These are phyloP conservation scores for Echinops telfairi DNA, from an alignment of 2,113 vertebrate species.

Conservation along the genomic window DNA sequence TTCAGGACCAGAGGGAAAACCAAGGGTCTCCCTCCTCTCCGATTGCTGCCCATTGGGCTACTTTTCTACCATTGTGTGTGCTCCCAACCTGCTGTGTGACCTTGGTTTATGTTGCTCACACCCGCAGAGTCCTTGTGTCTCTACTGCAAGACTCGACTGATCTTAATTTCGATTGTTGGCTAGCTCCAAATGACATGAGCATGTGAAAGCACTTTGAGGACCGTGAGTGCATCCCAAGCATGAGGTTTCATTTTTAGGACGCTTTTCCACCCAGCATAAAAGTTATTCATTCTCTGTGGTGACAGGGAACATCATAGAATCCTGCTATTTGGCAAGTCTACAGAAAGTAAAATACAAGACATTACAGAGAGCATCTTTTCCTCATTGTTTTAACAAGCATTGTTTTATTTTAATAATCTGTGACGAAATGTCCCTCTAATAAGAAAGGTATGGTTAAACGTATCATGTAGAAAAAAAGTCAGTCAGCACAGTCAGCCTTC, in stretches of 20 bases:
- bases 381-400: slow-evolving; percentile 74
- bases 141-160: neutral
- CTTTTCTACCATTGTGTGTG: neutral
- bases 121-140: neutral
- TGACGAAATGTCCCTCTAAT: slow-evolving; percentile 69
- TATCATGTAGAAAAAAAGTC: neutral
- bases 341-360: slow-evolving; percentile 44
- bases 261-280: slow-evolving; percentile 35
- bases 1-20: neutral
- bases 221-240: slow-evolving; percentile 23
- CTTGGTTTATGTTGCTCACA: neutral
- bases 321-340: slow-evolving; percentile 51
- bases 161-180: neutral
- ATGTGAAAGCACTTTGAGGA: slow-evolving; percentile 18
- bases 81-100: neutral
- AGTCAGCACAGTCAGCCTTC: neutral
- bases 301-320: slow-evolving; percentile 60
- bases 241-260: slow-evolving; percentile 30
- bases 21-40: too few species aligned
- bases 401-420: slow-evolving; percentile 74
- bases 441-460: slow-evolving; percentile 52
- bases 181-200: neutral
- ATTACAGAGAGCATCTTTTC: slow-evolving; percentile 64
- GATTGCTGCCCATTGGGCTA: neutral
- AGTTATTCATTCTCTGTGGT: slow-evolving; percentile 24